A percentile compares a stretch with the other conserved stretches of the same genome.
These are phyloP conservation scores for Psilanteris sp. DNA, from an alignment of 1,140 invertebrate species.

Conservation along the genomic window DNA sequence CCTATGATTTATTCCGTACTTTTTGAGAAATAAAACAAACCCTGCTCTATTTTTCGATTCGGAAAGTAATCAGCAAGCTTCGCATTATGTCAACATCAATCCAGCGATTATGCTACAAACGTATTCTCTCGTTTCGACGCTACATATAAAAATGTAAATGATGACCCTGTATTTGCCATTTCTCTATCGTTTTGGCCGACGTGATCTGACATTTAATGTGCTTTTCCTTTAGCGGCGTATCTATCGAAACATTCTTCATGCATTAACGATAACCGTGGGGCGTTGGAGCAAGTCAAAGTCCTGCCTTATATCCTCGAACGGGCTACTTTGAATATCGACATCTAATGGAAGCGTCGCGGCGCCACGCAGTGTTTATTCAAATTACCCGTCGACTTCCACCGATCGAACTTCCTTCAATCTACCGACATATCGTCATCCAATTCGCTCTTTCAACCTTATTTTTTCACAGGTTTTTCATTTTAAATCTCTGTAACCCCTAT, in stretches of 20 bases:
- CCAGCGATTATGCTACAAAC: slow-evolving; percentile 47
- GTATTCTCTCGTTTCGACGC: slow-evolving; percentile 50
- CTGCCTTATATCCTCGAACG: slow-evolving; percentile 51
- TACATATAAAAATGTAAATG: slow-evolving; percentile 62
- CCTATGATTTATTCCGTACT: slow-evolving; percentile 13
- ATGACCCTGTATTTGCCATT: slow-evolving; percentile 48
- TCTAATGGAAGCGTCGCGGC: slow-evolving; percentile 66
- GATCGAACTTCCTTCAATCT: slow-evolving; percentile 18
- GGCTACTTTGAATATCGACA: slow-evolving; percentile 68
- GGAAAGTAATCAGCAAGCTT: slow-evolving; percentile 35
- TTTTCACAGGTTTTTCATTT: slow-evolving; percentile 12
- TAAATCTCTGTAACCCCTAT: neutral
- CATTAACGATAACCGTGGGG: slow-evolving; percentile 60
- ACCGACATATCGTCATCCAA: slow-evolving; percentile 28
- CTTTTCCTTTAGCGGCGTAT: slow-evolving; percentile 55
- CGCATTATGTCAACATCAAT: slow-evolving; percentile 50
- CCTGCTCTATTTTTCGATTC: slow-evolving; percentile 19
- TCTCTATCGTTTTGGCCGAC: slow-evolving; percentile 54
- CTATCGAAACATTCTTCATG: slow-evolving; percentile 62
- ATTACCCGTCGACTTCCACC: slow-evolving; percentile 41
- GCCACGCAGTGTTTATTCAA: slow-evolving; percentile 69
- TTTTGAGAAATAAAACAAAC: slow-evolving; percentile 21
- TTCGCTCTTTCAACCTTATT: slow-evolving; percentile 7
- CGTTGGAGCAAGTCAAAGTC: slow-evolving; percentile 56
- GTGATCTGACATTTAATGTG: slow-evolving; percentile 59